These are phyloP conservation scores for Epirrhoe alternata DNA, from an alignment of 2,888 invertebrate genomes.

Conservation along the genomic window DNA sequence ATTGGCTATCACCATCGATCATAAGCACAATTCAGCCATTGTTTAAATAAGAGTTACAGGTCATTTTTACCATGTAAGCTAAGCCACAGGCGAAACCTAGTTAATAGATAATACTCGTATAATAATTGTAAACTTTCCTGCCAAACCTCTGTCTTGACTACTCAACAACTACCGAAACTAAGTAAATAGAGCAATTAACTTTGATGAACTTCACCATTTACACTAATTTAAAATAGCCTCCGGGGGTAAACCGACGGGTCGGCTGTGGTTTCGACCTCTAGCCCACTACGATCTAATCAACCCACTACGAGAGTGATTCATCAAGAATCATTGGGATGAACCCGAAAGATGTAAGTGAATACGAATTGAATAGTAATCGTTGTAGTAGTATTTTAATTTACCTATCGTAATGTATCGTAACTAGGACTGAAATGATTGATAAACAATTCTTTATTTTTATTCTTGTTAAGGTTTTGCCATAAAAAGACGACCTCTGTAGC, in stretches of 20 bases:
- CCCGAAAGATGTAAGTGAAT: background rate
- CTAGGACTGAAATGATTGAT: background rate
- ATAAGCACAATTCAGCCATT: too few relatives aligned
- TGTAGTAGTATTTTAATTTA: background rate
- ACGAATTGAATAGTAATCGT: background rate
- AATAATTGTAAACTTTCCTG: background rate
- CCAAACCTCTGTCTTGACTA: constrained; percentile 2
- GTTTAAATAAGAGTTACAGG: too few relatives aligned
- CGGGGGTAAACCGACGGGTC: constrained; percentile 9
- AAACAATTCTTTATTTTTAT: background rate
- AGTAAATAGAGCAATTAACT: constrained; percentile 19
- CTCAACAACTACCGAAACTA: constrained; percentile 12
- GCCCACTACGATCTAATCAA: constrained; percentile 14
- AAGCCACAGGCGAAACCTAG: too few relatives aligned
- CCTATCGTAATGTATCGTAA: background rate
- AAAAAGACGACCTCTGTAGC: too few relatives aligned
- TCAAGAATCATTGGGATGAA: background rate
- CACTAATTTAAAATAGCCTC: constrained; percentile 20
- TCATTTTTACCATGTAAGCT: too few relatives aligned
- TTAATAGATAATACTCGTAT: background rate
- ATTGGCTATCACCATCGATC: too few relatives aligned
- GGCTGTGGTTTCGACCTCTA: constrained; percentile 20
- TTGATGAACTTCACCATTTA: constrained; percentile 23
- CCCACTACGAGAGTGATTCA: background rate
- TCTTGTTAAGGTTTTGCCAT: too few relatives aligned